Base-by-base conservation (phyloP, 2,888 invertebrate species). In the Brachyptera putata region DNA sequence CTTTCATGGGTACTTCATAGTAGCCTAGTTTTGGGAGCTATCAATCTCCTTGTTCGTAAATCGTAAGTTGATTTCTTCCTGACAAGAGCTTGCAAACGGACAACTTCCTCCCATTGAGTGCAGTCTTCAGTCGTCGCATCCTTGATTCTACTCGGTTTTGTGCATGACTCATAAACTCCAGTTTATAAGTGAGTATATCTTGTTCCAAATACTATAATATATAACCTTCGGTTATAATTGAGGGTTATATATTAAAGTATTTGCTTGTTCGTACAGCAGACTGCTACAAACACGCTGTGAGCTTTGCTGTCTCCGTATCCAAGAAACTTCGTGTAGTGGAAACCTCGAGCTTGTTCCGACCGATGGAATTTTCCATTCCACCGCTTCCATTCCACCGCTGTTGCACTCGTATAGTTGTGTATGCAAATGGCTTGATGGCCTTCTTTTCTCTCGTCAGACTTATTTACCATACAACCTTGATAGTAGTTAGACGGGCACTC, bases 1-100 rank as follows among this genome's bases (percentile, higher is more conserved):
- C 36, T 30, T 63, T 56, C 14, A 65, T 65, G 5, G 63, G 63
- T 14, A 21, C 56, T 0, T 64, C 63, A 61, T 64, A 63, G 26
- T 62, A 64, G n/a, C n/a, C n/a, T n/a, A n/a, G 9, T 13, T 50
- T 30, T 60, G 58, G 4, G 63, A 26, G 13, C 14, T n/a, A 26
- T 60, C 58, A n/a, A 56, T 58, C 43, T 58, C 56, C 4, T 14
- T 18, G 48, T 57, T 57, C 16, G 50, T 60, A n/a, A n/a, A n/a
- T n/a, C n/a, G n/a, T n/a, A 2, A 62, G 39, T 9, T 53, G 26
- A 30, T 37, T 46, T 21, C 9, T 41, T 14, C 58, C 61, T 21
- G 21, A 16, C 14, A 61, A 30, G 4, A n/a, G 11, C 55, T 61
- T 62, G 14, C 58, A 60, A 57, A 61, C 64, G 30, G 34, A 30